Conservation (phyloP, 2,797 vertebrate genomes). For the Sebastes variabilis region DNA sequence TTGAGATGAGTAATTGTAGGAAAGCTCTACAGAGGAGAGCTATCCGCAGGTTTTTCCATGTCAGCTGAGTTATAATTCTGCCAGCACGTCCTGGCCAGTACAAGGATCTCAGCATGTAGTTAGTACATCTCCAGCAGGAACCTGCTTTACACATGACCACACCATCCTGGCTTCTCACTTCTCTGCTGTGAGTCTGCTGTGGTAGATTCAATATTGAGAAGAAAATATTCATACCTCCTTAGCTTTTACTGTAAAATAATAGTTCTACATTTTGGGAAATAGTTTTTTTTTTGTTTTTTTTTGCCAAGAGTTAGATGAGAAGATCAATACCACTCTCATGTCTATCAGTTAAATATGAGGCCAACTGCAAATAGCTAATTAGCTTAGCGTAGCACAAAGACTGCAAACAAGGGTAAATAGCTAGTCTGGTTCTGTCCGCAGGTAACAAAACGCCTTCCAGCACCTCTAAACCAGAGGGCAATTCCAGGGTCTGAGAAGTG, state of each 20-base stretch:
- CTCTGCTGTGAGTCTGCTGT: background rate
- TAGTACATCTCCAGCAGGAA: background rate
- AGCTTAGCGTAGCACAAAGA: no score
- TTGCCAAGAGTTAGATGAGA: background rate
- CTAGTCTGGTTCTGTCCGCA: no score
- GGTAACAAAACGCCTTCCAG: no score
- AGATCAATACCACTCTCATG: background rate
- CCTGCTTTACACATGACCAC: constrained; percentile 20
- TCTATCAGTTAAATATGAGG: background rate
- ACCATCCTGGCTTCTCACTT: background rate
- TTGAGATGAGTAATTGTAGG: background rate
- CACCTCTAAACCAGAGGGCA: no score
- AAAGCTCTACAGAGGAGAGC: background rate
- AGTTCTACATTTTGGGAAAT: background rate
- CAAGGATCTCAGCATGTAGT: constrained; percentile 9
- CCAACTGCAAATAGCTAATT: no score
- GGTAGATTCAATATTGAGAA: background rate
- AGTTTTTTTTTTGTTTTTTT: background rate
- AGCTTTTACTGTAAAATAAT: background rate
- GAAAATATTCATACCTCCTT: background rate
- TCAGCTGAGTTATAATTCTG: constrained; percentile 30
- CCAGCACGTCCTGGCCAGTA: background rate
- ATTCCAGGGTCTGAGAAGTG: no score
- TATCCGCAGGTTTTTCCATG: constrained; percentile 3
- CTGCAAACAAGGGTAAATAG: no score